Evolutionary conservation across 2,113 vertebrate genomes (phyloP), one percentile per base, ranked within the genome.

Genomic region (Corythornis vintsioides): DNA sequence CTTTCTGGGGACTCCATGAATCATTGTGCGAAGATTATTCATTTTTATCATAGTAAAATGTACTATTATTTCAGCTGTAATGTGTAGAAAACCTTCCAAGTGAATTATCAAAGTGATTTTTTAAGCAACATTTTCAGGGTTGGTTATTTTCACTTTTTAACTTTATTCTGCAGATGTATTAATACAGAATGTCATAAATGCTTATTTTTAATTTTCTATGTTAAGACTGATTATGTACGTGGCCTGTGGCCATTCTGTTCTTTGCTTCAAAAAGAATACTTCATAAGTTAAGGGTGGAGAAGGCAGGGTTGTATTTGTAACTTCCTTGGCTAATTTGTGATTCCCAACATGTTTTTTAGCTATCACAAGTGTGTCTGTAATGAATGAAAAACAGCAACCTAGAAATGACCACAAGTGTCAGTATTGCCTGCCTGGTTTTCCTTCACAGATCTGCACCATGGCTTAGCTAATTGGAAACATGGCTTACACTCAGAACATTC

Each of bases 321-420:
- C 35, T 78, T 79, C 9, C 40, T 63, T 71, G 65, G 3, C 13
- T 72, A 1, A 35, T 55, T 43, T 67, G 35, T 73, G 35, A 67
- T 92, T 92, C 57, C 15, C 45, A 53, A 1, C 4, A 2, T 24
- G 4, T 53, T 74, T 66, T 25, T 70, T 56, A 50, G 55, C 18
- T 79, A 18, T 65, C 22, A 6, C 40, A 52, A 45, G 20, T 14
- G 22, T 21, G n/a, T 92, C 50, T 57, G 35, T 45, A 79, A 60
- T 40, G 55, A 64, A 87, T 89, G 67, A 80, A 92, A 91, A 96
- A 79, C 9, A 93, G 88, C 89, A 92, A 78, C 96, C 92, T 97
- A 91, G 90, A 75, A 94, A 66, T 94, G 96, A 88, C 97, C 97
- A 98, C 95, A 94, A 96, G 96, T 96, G 97, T 97, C 97, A 97